These are phyloP conservation scores for Athetis lepigone DNA, from an alignment of 2,888 invertebrate species.

Conservation along the genomic window DNA sequence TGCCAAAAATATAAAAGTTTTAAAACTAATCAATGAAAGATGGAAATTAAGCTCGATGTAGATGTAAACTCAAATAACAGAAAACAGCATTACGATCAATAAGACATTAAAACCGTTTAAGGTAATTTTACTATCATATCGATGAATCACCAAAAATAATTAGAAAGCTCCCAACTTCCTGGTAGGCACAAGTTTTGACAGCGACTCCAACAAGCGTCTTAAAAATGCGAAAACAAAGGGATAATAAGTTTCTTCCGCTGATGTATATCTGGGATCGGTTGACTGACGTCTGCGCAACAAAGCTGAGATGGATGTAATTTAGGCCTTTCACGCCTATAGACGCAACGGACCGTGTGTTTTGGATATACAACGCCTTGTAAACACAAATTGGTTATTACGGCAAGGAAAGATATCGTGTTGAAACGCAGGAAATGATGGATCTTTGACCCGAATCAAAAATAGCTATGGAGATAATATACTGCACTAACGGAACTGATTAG, in stretches of 20 bases:
- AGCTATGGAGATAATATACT: constrained; percentile 24
- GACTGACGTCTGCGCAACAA: constrained; percentile 65
- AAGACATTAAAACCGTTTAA: constrained; percentile 5
- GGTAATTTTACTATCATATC: neutral
- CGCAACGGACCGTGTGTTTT: constrained; percentile 70
- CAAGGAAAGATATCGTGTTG: constrained; percentile 66
- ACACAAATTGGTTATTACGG: constrained; percentile 75
- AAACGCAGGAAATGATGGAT: constrained; percentile 57
- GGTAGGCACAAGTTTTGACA: constrained; percentile 24
- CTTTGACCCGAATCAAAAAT: constrained; percentile 53
- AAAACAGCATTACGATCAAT: neutral
- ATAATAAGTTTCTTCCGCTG: constrained; percentile 76
- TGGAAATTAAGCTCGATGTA: neutral
- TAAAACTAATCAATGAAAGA: neutral
- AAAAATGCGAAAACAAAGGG: constrained; percentile 70
- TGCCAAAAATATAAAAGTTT: neutral
- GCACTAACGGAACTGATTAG: constrained; percentile 40
- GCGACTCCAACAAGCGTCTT: constrained; percentile 35
- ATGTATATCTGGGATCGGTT: constrained; percentile 70
- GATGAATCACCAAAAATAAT: constrained; percentile 23
- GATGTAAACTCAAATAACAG: neutral
- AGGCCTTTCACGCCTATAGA: constrained; percentile 67
- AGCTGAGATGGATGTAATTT: constrained; percentile 70
- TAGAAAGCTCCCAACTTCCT: constrained; percentile 24
- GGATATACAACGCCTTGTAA: constrained; percentile 72